Percentiles rank a stretch among this genome's conserved stretches.
These are phyloP conservation scores for Chrysomela aeneicollis DNA, from an alignment of 2,888 invertebrate genomes.

Conservation along the genomic window DNA sequence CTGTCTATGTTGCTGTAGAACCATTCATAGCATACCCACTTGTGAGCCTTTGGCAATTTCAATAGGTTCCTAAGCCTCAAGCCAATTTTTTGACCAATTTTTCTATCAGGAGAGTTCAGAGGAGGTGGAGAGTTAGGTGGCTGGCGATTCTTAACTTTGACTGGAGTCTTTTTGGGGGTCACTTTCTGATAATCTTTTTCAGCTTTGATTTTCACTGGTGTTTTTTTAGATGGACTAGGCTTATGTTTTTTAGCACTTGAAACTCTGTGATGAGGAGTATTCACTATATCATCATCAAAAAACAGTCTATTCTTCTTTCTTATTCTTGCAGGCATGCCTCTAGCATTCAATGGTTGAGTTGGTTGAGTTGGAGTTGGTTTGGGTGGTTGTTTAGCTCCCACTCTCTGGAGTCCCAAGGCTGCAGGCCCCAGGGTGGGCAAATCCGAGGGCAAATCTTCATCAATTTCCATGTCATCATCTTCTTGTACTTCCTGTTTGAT, in stretches of 20 bases:
- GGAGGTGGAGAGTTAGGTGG: conserved; percentile 60
- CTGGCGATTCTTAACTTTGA: conserved; percentile 49
- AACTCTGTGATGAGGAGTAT: conserved; percentile 78
- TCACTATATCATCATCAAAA: conserved; percentile 88
- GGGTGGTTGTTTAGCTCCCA: conserved; percentile 79
- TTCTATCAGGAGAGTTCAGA: conserved; percentile 75
- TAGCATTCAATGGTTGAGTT: conserved; percentile 81
- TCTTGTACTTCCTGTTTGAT: conserved; percentile 66
- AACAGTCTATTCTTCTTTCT: conserved; percentile 86
- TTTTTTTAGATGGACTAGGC: conserved; percentile 60
- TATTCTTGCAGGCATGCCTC: conserved; percentile 91
- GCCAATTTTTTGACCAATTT: conserved; percentile 89
- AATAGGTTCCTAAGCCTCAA: conserved; percentile 88
- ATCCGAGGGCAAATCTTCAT: conserved; percentile 73
- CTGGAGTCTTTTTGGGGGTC: conserved; percentile 54
- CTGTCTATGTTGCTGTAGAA: conserved; percentile 99
- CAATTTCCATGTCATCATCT: conserved; percentile 61
- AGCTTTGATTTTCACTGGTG: conserved; percentile 43
- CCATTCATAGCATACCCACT: conserved; percentile 99
- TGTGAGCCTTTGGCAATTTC: conserved; percentile 97
- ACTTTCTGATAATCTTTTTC: conserved; percentile 41
- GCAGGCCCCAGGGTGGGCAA: conserved; percentile 80
- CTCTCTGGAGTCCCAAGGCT: conserved; percentile 81
- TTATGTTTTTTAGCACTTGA: conserved; percentile 75
- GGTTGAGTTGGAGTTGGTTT: conserved; percentile 74